Conservation (phyloP, 2,888 invertebrate genomes). For the Aricia artaxerxes region DNA sequence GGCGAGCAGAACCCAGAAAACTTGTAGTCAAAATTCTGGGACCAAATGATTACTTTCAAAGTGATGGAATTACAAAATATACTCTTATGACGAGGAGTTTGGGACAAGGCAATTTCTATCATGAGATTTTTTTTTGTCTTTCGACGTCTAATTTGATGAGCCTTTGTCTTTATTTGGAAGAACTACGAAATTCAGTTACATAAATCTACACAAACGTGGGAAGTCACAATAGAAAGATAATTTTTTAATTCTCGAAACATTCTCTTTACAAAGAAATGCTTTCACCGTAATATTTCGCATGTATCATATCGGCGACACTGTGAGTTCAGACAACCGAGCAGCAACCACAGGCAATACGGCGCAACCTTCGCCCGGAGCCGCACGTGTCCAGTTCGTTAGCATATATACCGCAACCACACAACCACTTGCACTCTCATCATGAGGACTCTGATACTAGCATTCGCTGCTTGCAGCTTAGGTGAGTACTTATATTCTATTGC, state of each 20-base stretch:
- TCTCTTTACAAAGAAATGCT: neutral
- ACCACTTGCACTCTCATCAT: slow-evolving; percentile 52
- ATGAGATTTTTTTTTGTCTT: too few species aligned
- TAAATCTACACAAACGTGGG: neutral
- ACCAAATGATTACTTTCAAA: too few species aligned
- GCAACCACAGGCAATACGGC: slow-evolving; percentile 60
- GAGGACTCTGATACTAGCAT: slow-evolving; percentile 61
- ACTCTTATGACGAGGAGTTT: too few species aligned
- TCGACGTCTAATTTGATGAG: neutral
- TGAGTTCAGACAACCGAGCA: slow-evolving; percentile 45
- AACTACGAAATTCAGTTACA: neutral
- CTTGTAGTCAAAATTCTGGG: too few species aligned
- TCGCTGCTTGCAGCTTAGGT: slow-evolving; percentile 63
- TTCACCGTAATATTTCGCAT: slow-evolving; percentile 14
- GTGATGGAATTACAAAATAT: too few species aligned
- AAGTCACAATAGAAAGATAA: neutral
- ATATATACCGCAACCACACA: slow-evolving; percentile 47
- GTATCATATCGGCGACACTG: slow-evolving; percentile 32
- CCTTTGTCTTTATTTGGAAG: neutral
- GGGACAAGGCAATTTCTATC: too few species aligned
- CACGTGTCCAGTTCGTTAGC: slow-evolving; percentile 59
- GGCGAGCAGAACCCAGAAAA: too few species aligned
- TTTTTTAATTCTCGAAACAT: neutral
- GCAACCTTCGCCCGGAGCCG: slow-evolving; percentile 65
- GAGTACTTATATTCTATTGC: slow-evolving; percentile 47